These are phyloP conservation scores for Nipponacmea schrenckii DNA, from an alignment of 2,888 invertebrate genomes.

Conservation along the genomic window DNA sequence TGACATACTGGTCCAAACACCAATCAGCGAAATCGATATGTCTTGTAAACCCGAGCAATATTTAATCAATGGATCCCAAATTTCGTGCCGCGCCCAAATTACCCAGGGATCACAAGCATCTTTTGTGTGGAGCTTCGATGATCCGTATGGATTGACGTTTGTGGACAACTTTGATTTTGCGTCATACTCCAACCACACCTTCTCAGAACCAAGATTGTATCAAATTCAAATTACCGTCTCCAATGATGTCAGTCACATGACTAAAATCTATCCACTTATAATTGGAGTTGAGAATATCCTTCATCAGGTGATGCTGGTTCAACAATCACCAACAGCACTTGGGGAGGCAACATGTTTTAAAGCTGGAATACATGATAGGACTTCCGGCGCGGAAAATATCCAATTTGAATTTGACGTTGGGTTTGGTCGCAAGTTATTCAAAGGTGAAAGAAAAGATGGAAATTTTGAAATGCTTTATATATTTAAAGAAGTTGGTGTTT, in stretches of 20 bases:
- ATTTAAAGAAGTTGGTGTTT: conserved; percentile 36
- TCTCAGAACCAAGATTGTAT: conserved; percentile 39
- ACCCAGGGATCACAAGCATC: conserved; percentile 46
- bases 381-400: conserved; percentile 15
- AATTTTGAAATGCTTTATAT: conserved; percentile 15
- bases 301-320: conserved; percentile 22
- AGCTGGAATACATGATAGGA: conserved; percentile 20
- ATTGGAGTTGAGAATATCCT: conserved; percentile 36
- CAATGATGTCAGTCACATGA: conserved; percentile 44
- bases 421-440: conserved; percentile 13
- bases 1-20: conserved; percentile 39
- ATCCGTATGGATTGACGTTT: conserved; percentile 13
- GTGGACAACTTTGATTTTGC: conserved; percentile 16
- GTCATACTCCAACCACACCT: conserved; percentile 32
- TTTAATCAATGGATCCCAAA: conserved; percentile 31
- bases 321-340: conserved; percentile 21
- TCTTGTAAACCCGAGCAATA: conserved; percentile 30
- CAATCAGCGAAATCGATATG: conserved; percentile 36
- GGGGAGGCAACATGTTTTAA: conserved; percentile 20
- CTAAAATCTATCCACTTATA: conserved; percentile 1
- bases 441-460: neutral
- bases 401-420: conserved; percentile 38
- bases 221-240: conserved; percentile 45
- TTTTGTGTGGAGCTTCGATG: conserved; percentile 48
- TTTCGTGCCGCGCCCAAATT: conserved; percentile 44